phyloP scores from a whole-genome alignment of 2,888 invertebrate genomes.

The Priocnemis perturbator region DNA sequence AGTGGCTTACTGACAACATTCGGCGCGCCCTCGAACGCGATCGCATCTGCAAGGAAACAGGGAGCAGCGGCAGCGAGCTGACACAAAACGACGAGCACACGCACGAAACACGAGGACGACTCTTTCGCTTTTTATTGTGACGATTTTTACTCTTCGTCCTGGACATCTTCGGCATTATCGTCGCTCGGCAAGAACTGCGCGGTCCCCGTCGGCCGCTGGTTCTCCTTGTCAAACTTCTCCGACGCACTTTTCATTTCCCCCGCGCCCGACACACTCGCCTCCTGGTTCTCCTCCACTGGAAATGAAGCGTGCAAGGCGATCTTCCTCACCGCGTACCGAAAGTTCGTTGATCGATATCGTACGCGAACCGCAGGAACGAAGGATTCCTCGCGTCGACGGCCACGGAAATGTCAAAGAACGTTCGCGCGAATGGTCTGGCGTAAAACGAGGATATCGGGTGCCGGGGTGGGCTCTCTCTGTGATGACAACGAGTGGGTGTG shows the following conservation, averaged over 20 bases:
- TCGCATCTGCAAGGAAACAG: too few species aligned
- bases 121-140: slow-evolving; percentile 42
- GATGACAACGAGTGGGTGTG: too few species aligned
- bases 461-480: too few species aligned
- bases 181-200: slow-evolving; percentile 19
- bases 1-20: too few species aligned
- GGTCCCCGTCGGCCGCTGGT: slow-evolving; percentile 53
- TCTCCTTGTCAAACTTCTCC: slow-evolving; percentile 59
- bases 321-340: too few species aligned
- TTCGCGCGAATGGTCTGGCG: too few species aligned
- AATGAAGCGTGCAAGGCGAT: too few species aligned
- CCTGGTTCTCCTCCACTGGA: slow-evolving; percentile 10
- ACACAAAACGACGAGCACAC: slow-evolving; percentile 44
- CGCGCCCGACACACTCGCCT: not conserved
- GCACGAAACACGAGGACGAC: slow-evolving; percentile 44
- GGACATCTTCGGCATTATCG: slow-evolving; percentile 34
- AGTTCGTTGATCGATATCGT: too few species aligned
- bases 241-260: slow-evolving; percentile 46
- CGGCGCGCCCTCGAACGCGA: too few species aligned
- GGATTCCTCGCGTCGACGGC: not conserved
- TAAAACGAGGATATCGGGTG: too few species aligned
- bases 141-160: slow-evolving; percentile 60
- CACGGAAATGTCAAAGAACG: too few species aligned
- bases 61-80: slow-evolving; percentile 24
- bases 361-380: too few species aligned